Conservation (phyloP, 2,888 invertebrate genomes). For the Lasioglossum oenotherae region DNA sequence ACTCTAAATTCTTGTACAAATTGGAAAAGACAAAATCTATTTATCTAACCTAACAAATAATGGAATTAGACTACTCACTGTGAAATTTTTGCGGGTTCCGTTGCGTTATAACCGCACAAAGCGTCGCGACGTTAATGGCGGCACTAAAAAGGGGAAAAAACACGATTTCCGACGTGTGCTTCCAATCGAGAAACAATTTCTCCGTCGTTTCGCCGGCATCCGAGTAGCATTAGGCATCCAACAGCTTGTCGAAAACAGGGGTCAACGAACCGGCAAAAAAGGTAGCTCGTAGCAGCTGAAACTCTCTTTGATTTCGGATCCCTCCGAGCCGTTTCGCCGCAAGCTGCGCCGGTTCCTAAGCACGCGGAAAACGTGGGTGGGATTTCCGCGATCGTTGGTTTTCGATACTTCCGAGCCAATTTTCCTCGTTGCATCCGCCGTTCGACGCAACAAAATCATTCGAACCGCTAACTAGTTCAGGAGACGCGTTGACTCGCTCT, state of each 20-base stretch:
- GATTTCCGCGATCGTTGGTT: not conserved
- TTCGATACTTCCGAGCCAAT: constrained; percentile 8
- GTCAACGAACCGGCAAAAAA: constrained; percentile 45
- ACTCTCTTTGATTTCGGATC: constrained; percentile 43
- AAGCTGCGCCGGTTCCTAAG: not conserved
- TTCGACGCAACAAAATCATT: too few species aligned
- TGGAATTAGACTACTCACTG: not conserved
- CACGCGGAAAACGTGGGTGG: not conserved
- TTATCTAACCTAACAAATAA: not conserved
- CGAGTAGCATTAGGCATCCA: not conserved
- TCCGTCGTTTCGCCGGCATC: not conserved
- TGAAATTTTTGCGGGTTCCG: not conserved
- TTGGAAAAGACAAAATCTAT: not conserved
- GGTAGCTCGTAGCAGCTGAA: constrained; percentile 30
- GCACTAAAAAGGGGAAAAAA: not conserved
- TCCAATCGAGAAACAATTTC: not conserved
- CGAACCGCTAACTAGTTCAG: too few species aligned
- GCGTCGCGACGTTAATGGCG: not conserved
- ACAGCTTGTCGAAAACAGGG: constrained; percentile 25
- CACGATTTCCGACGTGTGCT: not conserved
- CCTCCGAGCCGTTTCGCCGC: constrained; percentile 25
- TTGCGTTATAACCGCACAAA: not conserved
- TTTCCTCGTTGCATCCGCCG: not conserved
- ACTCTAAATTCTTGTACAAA: not conserved
- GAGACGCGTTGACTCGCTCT: too few species aligned